A percentile compares a stretch with the other conserved stretches of the same genome.
Conservation (phyloP, 2,797 vertebrate genomes). For the Coracias cyanogaster region DNA sequence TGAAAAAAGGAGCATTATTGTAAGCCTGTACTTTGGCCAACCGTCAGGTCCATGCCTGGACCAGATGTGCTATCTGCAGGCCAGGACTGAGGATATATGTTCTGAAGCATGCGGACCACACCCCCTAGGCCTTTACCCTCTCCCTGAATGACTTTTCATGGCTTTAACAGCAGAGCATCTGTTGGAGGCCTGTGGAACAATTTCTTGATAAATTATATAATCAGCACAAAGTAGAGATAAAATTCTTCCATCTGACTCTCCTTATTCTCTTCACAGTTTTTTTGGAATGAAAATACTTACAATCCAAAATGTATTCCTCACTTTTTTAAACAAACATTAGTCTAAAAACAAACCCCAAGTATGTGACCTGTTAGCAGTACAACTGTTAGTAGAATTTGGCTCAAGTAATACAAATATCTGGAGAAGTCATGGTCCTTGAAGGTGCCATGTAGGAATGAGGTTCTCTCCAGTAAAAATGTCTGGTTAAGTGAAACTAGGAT, state of each 20-base stretch:
- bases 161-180: slow-evolving; percentile 69
- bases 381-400: slow-evolving; percentile 25
- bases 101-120: slow-evolving; percentile 69
- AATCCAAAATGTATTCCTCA: slow-evolving; percentile 49
- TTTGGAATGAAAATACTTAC: slow-evolving; percentile 31
- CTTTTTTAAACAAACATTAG: slow-evolving; percentile 47
- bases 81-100: slow-evolving; percentile 67
- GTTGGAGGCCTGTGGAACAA: slow-evolving; percentile 60
- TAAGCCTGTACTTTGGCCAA: slow-evolving; percentile 69
- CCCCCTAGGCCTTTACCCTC: slow-evolving; percentile 65
- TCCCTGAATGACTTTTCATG: slow-evolving; percentile 72
- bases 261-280: slow-evolving; percentile 46
- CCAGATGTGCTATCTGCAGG: slow-evolving; percentile 71
- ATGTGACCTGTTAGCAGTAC: slow-evolving; percentile 45
- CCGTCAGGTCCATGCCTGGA: slow-evolving; percentile 68
- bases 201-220: slow-evolving; percentile 69
- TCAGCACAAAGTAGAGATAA: slow-evolving; percentile 55
- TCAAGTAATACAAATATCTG: slow-evolving; percentile 25
- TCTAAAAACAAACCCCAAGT: slow-evolving; percentile 31
- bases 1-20: slow-evolving; percentile 69
- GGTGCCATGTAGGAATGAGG: slow-evolving; percentile 63
- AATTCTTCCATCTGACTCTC: slow-evolving; percentile 66
- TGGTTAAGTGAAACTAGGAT: slow-evolving; percentile 70
- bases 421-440: slow-evolving; percentile 49
- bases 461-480: slow-evolving; percentile 46